Evolutionary conservation across 2,113 vertebrate genomes (phyloP).

Genomic region (Rhagologus leucostigma): DNA sequence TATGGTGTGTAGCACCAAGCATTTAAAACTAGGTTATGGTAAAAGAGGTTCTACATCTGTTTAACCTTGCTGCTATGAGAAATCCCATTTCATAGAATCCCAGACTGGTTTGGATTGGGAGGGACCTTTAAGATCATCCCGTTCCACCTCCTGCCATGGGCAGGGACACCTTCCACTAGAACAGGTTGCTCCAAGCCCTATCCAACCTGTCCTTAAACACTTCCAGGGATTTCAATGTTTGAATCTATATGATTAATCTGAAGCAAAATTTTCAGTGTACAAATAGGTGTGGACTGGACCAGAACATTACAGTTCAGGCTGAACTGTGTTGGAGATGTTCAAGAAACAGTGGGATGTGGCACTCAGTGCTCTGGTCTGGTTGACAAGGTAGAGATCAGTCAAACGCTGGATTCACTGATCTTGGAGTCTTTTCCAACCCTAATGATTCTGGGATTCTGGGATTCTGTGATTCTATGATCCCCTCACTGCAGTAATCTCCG

Average conservation of each 20-base stretch:
- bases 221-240: neutral
- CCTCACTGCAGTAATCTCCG: neutral
- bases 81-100: neutral
- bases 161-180: neutral
- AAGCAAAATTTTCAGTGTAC: neutral
- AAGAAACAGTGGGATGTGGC: neutral
- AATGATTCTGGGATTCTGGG: neutral
- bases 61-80: neutral
- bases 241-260: neutral
- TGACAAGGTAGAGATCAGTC: neutral
- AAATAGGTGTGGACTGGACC: accelerated
- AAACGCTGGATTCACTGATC: neutral
- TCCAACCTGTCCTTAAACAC: neutral
- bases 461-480: neutral
- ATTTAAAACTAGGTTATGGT: neutral
- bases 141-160: neutral
- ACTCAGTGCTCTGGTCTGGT: neutral
- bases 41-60: neutral
- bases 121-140: neutral
- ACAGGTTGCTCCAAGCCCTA: neutral
- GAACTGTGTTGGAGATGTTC: neutral
- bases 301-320: neutral
- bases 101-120: neutral
- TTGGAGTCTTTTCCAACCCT: neutral
- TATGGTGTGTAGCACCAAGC: neutral